Evolutionary conservation across 1,140 invertebrate species (phyloP), one percentile per base, ranked within the genome.

Genomic region (Bombus affinis): DNA sequence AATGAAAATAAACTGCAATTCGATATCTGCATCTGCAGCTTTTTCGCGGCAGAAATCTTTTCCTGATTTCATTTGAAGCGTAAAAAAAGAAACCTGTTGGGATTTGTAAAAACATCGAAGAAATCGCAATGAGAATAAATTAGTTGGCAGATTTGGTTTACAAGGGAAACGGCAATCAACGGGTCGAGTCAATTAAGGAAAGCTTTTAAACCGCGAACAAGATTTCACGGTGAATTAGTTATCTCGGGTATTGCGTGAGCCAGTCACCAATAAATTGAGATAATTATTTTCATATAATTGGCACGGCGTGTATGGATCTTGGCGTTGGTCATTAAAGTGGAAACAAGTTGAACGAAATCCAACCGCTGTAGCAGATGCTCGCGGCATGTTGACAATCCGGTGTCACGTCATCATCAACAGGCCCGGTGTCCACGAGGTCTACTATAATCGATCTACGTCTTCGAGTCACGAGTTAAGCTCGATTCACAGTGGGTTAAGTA

Each of bases 281-380:
- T 79, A 71, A 85, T 85, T 85, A 80, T 62, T 85, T 85, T 85
- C 76, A 80, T 65, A 85, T 72, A 80, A 85, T 80, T 85, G 77
- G 76, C 68, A 77, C 74, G 70, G n/a, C 75, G 66, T n/a, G 66
- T 68, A 39, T 44, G 47, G 68, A 62, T 47, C 39, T 72, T 73
- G 83, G 83, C 83, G 83, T 72, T 80, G 83, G 62, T 80, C 83
- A 68, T 85, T 80, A 80, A 85, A 72, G 83, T 80, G 83, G 83
- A 85, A 85, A 80, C 83, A 80, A 85, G 77, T 80, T 85, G 83
- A 85, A 80, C 83, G 83, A 85, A 73, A 85, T 85, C 83, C 83
- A 85, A 85, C 83, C 53, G 83, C 57, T 85, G 83, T 80, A 72
- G 76, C 83, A 85, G 83, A 80, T 85, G 83, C 68, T 80, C 83